Evolutionary conservation across 2,797 vertebrate genomes (phyloP), one percentile per base, ranked within the genome.

Genomic region (Poecilia gillii): DNA sequence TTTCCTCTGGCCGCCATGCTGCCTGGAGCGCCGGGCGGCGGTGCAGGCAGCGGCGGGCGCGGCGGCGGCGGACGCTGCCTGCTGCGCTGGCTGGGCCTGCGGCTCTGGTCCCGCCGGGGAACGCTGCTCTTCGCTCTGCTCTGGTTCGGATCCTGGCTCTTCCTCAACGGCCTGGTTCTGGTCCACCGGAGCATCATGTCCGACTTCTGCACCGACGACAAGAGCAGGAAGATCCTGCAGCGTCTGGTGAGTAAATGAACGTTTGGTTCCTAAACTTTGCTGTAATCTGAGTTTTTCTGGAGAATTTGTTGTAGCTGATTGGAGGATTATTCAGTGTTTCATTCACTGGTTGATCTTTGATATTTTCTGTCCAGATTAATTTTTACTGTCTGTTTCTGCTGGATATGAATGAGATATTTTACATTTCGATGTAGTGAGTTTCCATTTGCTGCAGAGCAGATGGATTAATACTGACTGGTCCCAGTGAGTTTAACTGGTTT

Each of bases 191-290:
- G 90, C 88, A 95, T 96, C 91, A 94, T 97, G 88, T 96, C 97
- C 0, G 97, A 97, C 92, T 96, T 93, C 94, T 99, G 98, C 96
- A 97, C 97, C 0, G 97, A 98, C 18, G 94, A 97, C 93, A 95
- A 95, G 87, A 98, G 98, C 94, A 96, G 91, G 82, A 92, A 91
- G 92, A 97, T 98, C 87, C 96, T 99, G 92, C 96, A 96, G 20
- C 94, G 95, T 76, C 96, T 99, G 97, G 98, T 99, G 97, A 94
- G 95, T 89, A 72, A 0, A 25, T 64, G 31, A 31, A 64, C 3
- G 0, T 9, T 64, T 64, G 4, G 0, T 2, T 3, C 12, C 2
- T 4, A 2, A 49, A 20, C 47, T 39, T 18, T 11, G 16, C 64
- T 66, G 18, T 20, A 41, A 9, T 68, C 23, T 68, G 39, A 43